Percentiles rank a stretch among this genome's conserved stretches.
Evolutionary conservation across 2,113 vertebrate species (phyloP).

Genomic region (Dromiciops gliroides): DNA sequence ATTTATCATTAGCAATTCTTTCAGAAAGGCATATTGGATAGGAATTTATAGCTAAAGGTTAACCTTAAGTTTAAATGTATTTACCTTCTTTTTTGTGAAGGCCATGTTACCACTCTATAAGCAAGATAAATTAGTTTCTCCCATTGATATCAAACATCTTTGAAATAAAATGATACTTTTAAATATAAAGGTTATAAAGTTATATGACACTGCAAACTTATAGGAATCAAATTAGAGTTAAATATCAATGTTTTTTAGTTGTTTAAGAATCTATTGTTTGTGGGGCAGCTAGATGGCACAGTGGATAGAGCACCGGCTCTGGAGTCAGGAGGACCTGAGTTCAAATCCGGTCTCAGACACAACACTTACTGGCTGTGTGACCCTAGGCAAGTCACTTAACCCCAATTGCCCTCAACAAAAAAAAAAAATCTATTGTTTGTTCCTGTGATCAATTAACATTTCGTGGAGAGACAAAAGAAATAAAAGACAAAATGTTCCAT

Average conservation of each 20-base stretch:
- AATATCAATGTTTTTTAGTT: constrained; percentile 52
- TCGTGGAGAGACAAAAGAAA: constrained; percentile 27
- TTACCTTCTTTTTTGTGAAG: constrained; percentile 42
- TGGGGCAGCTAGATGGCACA: too few relatives aligned
- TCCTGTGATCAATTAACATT: constrained; percentile 43
- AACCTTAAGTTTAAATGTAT: constrained; percentile 30
- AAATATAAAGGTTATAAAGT: constrained; percentile 59
- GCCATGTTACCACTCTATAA: not conserved
- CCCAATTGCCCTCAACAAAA: too few relatives aligned
- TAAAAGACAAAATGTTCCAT: constrained; percentile 5
- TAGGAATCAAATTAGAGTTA: constrained; percentile 38
- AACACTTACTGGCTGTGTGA: too few relatives aligned
- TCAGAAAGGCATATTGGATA: not conserved
- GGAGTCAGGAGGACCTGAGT: too few relatives aligned
- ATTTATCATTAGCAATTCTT: constrained; percentile 38
- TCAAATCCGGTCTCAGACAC: too few relatives aligned
- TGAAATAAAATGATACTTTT: constrained; percentile 62
- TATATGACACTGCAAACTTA: constrained; percentile 39
- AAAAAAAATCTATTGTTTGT: constrained; percentile 46
- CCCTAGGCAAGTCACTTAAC: too few relatives aligned
- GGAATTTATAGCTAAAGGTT: not conserved
- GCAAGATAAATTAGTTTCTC: constrained; percentile 39
- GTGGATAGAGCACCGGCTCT: too few relatives aligned
- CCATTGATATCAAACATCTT: constrained; percentile 19
- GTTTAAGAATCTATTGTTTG: constrained; percentile 52